These are phyloP conservation scores for Drosophila anceps DNA, from an alignment of 2,888 invertebrate genomes.

Conservation along the genomic window DNA sequence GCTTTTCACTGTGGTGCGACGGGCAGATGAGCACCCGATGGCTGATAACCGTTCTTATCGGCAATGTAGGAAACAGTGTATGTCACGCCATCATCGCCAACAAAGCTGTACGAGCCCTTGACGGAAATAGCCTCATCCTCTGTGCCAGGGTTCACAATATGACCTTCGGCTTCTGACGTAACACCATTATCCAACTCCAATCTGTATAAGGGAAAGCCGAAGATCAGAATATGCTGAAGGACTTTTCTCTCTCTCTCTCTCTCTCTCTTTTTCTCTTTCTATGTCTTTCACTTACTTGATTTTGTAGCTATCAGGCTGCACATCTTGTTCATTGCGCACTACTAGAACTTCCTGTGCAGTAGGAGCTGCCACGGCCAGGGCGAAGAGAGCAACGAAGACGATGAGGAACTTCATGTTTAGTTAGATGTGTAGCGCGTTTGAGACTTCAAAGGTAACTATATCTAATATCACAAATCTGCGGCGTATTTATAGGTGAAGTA, in stretches of 20 bases:
- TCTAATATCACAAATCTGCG: neutral
- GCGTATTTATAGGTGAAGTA: slow-evolving; percentile 7
- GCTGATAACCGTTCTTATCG: slow-evolving; percentile 85
- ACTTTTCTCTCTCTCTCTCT: no score
- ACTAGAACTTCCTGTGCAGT: slow-evolving; percentile 16
- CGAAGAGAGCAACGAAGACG: slow-evolving; percentile 76
- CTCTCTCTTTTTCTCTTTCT: no score
- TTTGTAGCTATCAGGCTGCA: slow-evolving; percentile 86
- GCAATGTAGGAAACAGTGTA: slow-evolving; percentile 86
- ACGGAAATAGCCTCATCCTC: slow-evolving; percentile 81
- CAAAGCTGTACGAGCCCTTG: slow-evolving; percentile 83
- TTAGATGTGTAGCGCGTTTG: slow-evolving; percentile 44
- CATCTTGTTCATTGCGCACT: slow-evolving; percentile 30
- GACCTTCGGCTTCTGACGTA: slow-evolving; percentile 32
- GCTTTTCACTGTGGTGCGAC: neutral
- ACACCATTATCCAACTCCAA: slow-evolving; percentile 11
- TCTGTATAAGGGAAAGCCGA: neutral
- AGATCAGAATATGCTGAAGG: neutral
- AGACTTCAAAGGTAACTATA: slow-evolving; percentile 54
- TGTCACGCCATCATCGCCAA: slow-evolving; percentile 86
- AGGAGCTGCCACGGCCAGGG: slow-evolving; percentile 70
- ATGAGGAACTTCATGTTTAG: slow-evolving; percentile 74
- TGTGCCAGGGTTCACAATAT: slow-evolving; percentile 76
- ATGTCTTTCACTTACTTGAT: neutral
- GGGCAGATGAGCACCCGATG: slow-evolving; percentile 82